phyloP scores from a whole-genome alignment of 2,888 invertebrate species.

The Hirudinaria manillensis region DNA sequence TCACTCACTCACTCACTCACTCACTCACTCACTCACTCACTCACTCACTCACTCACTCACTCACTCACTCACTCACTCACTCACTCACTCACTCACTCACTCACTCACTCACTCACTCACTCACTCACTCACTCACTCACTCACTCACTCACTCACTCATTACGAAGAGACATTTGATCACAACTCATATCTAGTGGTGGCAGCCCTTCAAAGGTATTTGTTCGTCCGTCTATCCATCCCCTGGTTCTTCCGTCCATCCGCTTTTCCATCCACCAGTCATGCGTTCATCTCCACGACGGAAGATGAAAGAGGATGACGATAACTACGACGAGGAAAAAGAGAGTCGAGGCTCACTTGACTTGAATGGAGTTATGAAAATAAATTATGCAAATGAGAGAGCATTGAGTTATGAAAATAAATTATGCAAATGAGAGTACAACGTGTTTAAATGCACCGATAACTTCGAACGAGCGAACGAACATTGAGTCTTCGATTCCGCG shows the following conservation, averaged over 20 bases:
- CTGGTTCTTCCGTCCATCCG: neutral
- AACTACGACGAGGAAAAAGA: slow-evolving; percentile 1
- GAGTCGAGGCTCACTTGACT: neutral
- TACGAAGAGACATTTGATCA: neutral
- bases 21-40: slow-evolving; percentile 20
- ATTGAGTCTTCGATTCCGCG: neutral
- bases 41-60: slow-evolving; percentile 26
- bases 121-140: slow-evolving; percentile 7
- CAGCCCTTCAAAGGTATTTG: neutral
- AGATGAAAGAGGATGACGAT: neutral
- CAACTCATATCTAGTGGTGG: neutral
- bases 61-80: slow-evolving; percentile 17
- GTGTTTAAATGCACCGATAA: slow-evolving; percentile 9
- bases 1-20: no score
- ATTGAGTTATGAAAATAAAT: neutral
- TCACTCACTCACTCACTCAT: slow-evolving; percentile 12
- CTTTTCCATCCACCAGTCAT: neutral
- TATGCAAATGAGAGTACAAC: neutral
- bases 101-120: slow-evolving; percentile 17
- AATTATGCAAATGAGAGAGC: neutral
- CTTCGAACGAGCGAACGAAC: slow-evolving; percentile 1
- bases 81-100: slow-evolving; percentile 5
- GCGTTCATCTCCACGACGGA: neutral
- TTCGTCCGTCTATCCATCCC: neutral
- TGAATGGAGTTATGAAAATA: slow-evolving; percentile 17